A percentile compares a stretch with the other conserved stretches of the same genome.
Conservation (phyloP, 1,140 invertebrate genomes). For the Limonius californicus region DNA sequence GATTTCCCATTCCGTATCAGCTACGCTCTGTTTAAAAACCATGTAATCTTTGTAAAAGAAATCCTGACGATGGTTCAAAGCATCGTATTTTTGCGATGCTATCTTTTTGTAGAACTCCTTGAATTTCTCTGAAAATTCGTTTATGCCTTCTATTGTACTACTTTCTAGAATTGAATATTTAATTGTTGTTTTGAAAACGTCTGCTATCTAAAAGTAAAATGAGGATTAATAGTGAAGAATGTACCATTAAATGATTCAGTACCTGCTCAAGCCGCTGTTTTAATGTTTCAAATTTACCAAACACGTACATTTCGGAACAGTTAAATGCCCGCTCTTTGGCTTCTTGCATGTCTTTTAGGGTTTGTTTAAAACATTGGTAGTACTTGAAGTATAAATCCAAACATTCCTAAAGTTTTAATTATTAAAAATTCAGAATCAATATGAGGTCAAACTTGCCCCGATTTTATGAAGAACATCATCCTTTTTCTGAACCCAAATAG, state of each 20-base stretch:
- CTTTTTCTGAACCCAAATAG: slow-evolving; percentile 69
- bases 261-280: slow-evolving; percentile 68
- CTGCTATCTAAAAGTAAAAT: slow-evolving; percentile 58
- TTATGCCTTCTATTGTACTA: slow-evolving; percentile 70
- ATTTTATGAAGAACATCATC: slow-evolving; percentile 65
- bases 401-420: slow-evolving; percentile 56
- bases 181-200: slow-evolving; percentile 70
- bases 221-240: slow-evolving; percentile 47
- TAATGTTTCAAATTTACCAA: slow-evolving; percentile 83
- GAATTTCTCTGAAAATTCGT: slow-evolving; percentile 65
- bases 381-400: slow-evolving; percentile 62
- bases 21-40: slow-evolving; percentile 66
- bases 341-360: slow-evolving; percentile 60
- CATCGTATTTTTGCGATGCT: slow-evolving; percentile 69
- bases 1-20: slow-evolving; percentile 65
- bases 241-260: slow-evolving; percentile 37
- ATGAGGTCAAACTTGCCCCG: slow-evolving; percentile 50
- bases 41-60: slow-evolving; percentile 75
- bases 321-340: slow-evolving; percentile 69
- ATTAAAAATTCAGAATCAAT: background rate
- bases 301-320: slow-evolving; percentile 83
- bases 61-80: slow-evolving; percentile 69
- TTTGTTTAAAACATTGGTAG: slow-evolving; percentile 60
- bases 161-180: slow-evolving; percentile 67
- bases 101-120: slow-evolving; percentile 65